Evolutionary conservation across 2,797 vertebrate genomes (phyloP).

Genomic region (Pantherophis alleghaniensis): DNA sequence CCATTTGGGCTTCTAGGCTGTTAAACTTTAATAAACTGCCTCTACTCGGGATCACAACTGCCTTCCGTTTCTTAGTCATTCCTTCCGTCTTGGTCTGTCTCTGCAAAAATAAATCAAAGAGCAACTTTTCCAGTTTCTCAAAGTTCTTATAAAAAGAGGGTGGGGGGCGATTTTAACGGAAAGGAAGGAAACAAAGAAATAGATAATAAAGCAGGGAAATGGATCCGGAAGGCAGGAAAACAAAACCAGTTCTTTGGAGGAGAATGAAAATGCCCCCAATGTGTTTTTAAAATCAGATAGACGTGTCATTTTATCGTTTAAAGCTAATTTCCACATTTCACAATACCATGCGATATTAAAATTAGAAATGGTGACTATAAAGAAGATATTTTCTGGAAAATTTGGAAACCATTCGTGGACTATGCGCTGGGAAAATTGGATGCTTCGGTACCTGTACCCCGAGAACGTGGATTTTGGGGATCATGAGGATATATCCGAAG

Average conservation of each 20-base stretch:
- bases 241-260: neutral
- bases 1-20: constrained; percentile 61
- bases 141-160: neutral
- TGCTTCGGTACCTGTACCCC: too few species aligned
- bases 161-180: neutral
- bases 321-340: too few species aligned
- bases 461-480: too few species aligned
- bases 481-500: too few species aligned
- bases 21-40: constrained; percentile 63
- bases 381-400: too few species aligned
- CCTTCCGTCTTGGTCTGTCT: neutral
- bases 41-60: constrained; percentile 35
- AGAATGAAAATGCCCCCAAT: neutral
- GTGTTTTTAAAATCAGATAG: neutral
- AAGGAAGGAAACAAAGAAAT: neutral
- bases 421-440: too few species aligned
- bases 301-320: too few species aligned
- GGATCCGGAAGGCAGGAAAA: neutral
- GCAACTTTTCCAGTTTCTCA: neutral
- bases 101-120: neutral
- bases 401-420: too few species aligned
- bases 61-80: neutral
- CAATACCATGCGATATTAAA: too few species aligned
- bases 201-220: neutral
- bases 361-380: too few species aligned